Evolutionary conservation across 2,888 invertebrate genomes (phyloP).

Genomic region (Hypsopygia costalis): DNA sequence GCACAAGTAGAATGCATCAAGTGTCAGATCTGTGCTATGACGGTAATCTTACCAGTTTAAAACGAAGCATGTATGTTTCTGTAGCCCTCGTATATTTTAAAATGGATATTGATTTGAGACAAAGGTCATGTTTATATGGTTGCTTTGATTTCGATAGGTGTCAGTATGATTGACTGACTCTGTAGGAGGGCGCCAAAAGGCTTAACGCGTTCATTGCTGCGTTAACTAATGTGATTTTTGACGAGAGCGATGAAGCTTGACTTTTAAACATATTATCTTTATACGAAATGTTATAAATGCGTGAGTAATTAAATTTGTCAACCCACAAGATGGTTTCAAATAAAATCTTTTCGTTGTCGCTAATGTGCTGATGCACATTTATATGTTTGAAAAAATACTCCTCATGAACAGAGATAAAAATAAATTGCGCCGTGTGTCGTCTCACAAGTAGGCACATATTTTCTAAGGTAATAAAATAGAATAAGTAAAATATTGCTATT

Average conservation of each 20-base stretch:
- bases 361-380: too few relatives aligned
- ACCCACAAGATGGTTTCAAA: too few relatives aligned
- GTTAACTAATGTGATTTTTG: background rate
- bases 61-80: background rate
- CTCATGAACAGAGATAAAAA: too few relatives aligned
- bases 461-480: too few relatives aligned
- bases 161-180: constrained; percentile 36
- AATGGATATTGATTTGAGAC: constrained; percentile 14
- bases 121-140: constrained; percentile 30
- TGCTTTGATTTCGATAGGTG: constrained; percentile 29
- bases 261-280: too few relatives aligned
- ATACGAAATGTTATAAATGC: too few relatives aligned
- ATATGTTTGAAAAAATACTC: too few relatives aligned
- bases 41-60: background rate
- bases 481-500: too few relatives aligned
- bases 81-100: background rate
- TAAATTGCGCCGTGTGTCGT: too few relatives aligned
- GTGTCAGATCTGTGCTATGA: background rate
- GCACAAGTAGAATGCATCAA: background rate
- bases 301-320: too few relatives aligned
- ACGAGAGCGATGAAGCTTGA: background rate
- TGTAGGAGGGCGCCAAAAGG: constrained; percentile 33
- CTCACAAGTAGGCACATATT: too few relatives aligned
- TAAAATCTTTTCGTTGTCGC: too few relatives aligned
- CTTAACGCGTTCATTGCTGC: constrained; percentile 15